Base-by-base conservation (phyloP, 2,113 vertebrate genomes). In the Paratilapia polleni region DNA sequence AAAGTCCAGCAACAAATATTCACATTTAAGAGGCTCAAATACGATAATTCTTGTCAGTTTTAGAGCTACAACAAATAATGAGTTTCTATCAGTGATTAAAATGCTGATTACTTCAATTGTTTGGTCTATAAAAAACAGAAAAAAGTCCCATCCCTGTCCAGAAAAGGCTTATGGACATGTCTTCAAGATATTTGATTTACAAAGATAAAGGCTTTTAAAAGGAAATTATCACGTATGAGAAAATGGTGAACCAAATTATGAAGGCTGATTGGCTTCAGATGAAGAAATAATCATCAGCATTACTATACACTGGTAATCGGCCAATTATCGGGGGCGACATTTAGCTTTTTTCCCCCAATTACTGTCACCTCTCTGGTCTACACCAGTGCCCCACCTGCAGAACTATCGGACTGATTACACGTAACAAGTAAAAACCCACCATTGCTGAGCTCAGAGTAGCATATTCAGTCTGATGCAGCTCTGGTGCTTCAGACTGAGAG, bases 151-250 rank as follows among this genome's bases (percentile, higher is more conserved):
- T 47, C 22, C 26, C 38, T 26, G 22, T 28, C 26, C 41, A 68
- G 41, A 68, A 28, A 49, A 0, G 0, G 26, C 28, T 8, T 0
- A 0, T 12, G 64, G 24, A 4, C 3, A 70, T 4, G 1, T 8
- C 22, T 49, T 28, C 41, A 49, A 70, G 14, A 9, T 0, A 64
- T 43, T 24, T 1, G 5, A 70, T 13, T 70, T 10, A 49, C 47
- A 4, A 49, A 24, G 0, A 49, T 24, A 12, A 49, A 43, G 12
- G 24, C 13, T 2, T 14, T 13, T 2, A 26, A 47, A 8, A 1
- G 43, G 28, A 49, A 49, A 31, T 49, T 28, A 70, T 52, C 0
- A 49, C 6, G 4, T 7, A 2, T 7, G 3, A 49, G 41, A 49
- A 4, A 47, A 47, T 19, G 26, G 0, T 24, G 19, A 24, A 19